phyloP scores from a whole-genome alignment of 2,888 invertebrate genomes.

The Ptilodon capucinus region DNA sequence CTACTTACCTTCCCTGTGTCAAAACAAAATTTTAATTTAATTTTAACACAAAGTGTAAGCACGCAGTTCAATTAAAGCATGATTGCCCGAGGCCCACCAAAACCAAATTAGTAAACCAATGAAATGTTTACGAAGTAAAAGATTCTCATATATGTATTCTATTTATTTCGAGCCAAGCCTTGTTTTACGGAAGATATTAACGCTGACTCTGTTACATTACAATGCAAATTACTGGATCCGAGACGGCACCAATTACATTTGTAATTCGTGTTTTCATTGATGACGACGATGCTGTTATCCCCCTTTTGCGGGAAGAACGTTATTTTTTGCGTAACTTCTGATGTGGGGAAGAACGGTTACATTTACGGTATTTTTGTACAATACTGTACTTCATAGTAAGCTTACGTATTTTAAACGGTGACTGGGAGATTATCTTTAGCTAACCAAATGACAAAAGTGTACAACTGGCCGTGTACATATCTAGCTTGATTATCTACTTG shows the following conservation, averaged over 20 bases:
- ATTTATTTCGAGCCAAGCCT: constrained; percentile 16
- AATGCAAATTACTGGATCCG: constrained; percentile 9
- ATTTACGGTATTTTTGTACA: no score
- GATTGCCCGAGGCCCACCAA: neutral
- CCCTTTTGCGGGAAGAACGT: neutral
- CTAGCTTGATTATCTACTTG: no score
- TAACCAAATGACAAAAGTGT: no score
- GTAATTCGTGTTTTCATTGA: constrained; percentile 1
- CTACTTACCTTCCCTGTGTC: neutral
- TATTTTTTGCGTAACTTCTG: no score
- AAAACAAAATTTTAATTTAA: constrained; percentile 6
- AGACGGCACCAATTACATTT: neutral
- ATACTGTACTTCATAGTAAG: no score
- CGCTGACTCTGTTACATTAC: constrained; percentile 7
- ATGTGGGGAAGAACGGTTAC: no score
- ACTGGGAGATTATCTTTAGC: no score
- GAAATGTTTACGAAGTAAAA: neutral
- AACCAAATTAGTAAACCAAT: neutral
- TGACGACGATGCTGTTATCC: neutral
- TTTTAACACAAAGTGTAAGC: neutral
- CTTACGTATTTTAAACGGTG: no score
- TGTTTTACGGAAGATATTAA: constrained; percentile 8
- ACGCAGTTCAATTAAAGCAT: neutral
- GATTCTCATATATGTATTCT: constrained; percentile 6
- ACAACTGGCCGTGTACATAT: no score